Base-by-base conservation (phyloP, 2,888 invertebrate genomes). In the Eupeodes latifasciatus region DNA sequence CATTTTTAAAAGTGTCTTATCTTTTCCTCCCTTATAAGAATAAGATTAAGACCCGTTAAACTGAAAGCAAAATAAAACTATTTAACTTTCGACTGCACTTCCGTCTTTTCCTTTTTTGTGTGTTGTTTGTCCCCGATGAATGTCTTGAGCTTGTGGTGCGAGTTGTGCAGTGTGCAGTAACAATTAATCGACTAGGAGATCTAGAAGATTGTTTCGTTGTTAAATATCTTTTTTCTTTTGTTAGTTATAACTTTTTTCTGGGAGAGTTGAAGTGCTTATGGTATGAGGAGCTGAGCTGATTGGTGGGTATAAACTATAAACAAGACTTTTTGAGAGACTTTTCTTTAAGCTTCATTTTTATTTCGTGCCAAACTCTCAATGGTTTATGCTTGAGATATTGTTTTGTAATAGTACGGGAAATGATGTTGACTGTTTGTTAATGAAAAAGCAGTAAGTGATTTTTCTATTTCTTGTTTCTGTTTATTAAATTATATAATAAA, bases 101-200 rank as follows among this genome's bases (percentile, higher is more conserved):
- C 62, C 61, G 59, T 74, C 49, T 34, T 27, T 27, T 59, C 9
- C 12, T 9, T 11, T 47, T 10, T 6, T 36, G 44, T 11, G 44
- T 14, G 47, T 49, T 11, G 59, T 5, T 1, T 27, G 27, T 27
- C 27, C 27, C 27, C 27, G 27, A 27, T 75, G 5, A 7, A n/a
- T 71, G 49, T 6, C 55, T 77, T 64, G 9, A 7, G 40, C 40
- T 27, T 27, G 27, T 27, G 27, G 72, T 89, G 89, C 84, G 82
- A 77, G 89, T 90, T 89, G 89, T 86, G 90, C 85, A 90, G 90
- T 89, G 89, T 86, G 90, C 84, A 90, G 90, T 90, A 86, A 86
- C 90, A 80, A 90, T 90, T 66, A 89, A 89, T 90, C 90, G 91
- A 91, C 91, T 91, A 90, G 90, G 84, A 89, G 90, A 84, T 85